phyloP scores from a whole-genome alignment of 2,888 invertebrate species.

The Patella pellucida region DNA sequence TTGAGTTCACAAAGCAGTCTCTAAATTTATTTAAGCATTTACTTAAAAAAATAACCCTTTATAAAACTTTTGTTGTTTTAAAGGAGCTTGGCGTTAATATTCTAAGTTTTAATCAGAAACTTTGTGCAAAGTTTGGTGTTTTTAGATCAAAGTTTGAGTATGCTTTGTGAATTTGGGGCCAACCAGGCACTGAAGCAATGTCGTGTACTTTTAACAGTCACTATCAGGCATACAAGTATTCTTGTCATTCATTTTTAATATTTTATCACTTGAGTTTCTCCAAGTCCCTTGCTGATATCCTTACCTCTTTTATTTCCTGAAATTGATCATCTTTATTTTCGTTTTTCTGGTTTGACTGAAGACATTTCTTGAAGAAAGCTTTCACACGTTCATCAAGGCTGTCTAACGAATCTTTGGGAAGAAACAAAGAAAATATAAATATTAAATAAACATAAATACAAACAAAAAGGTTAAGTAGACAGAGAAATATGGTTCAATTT shows the following conservation, averaged over 20 bases:
- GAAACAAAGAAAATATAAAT: slow-evolving; percentile 10
- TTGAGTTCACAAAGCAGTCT: too few species aligned
- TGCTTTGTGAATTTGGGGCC: too few species aligned
- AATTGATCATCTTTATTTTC: slow-evolving; percentile 81
- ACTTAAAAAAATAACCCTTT: too few species aligned
- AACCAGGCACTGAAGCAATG: background rate
- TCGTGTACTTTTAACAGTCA: background rate
- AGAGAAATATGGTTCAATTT: too few species aligned
- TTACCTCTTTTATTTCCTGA: slow-evolving; percentile 78
- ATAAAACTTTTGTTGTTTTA: too few species aligned
- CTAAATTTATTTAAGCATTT: too few species aligned
- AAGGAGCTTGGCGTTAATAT: too few species aligned
- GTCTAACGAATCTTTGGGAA: slow-evolving; percentile 82
- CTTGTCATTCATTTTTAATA: background rate
- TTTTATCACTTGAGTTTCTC: background rate
- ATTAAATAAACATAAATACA: background rate
- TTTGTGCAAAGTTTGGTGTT: too few species aligned
- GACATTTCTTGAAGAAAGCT: slow-evolving; percentile 80
- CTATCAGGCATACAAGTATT: background rate
- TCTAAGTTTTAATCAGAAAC: too few species aligned
- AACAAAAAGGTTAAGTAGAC: too few species aligned
- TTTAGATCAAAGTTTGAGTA: too few species aligned
- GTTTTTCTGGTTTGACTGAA: slow-evolving; percentile 72
- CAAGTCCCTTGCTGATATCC: too few species aligned
- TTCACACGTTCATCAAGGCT: slow-evolving; percentile 91